phyloP scores from a whole-genome alignment of 2,113 vertebrate genomes.

The Oncorhynchus kisutch region DNA sequence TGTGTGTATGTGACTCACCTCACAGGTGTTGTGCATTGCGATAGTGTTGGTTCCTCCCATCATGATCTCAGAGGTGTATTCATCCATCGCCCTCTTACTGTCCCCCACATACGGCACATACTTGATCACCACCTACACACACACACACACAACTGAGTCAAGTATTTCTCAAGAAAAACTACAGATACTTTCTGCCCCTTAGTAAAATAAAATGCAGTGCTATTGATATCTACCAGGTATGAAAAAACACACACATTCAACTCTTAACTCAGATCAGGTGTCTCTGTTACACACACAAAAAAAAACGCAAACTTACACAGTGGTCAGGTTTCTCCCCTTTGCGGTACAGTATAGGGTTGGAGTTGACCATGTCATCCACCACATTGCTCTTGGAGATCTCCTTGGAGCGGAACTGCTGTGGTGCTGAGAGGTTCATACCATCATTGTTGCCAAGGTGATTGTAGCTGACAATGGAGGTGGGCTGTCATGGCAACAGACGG shows the following conservation, averaged over 20 bases:
- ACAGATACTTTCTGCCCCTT: not conserved
- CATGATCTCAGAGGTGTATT: conserved; percentile 97
- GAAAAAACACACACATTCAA: not conserved
- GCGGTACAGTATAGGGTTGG: conserved; percentile 83
- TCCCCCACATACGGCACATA: conserved; percentile 94
- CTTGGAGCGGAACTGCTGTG: conserved; percentile 92
- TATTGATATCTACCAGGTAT: no score
- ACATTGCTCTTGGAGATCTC: conserved; percentile 96
- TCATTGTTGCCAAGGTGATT: conserved; percentile 98
- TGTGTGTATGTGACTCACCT: conserved; percentile 71
- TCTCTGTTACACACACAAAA: conserved; percentile 59
- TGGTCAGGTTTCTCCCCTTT: conserved; percentile 88
- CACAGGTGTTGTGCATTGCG: conserved; percentile 93
- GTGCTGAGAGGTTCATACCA: conserved; percentile 90
- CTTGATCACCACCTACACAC: conserved; percentile 92
- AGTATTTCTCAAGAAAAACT: not conserved
- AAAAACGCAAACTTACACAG: conserved; percentile 80
- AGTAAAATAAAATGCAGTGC: not conserved
- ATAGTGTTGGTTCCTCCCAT: conserved; percentile 93
- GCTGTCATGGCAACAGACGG: conserved; percentile 61
- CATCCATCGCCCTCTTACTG: conserved; percentile 95
- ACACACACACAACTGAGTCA: no score
- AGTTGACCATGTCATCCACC: conserved; percentile 90
- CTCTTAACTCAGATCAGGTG: not conserved
- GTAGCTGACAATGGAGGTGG: conserved; percentile 92